Conservation (phyloP, 1,140 invertebrate genomes). For the Platorchestia sp. region DNA sequence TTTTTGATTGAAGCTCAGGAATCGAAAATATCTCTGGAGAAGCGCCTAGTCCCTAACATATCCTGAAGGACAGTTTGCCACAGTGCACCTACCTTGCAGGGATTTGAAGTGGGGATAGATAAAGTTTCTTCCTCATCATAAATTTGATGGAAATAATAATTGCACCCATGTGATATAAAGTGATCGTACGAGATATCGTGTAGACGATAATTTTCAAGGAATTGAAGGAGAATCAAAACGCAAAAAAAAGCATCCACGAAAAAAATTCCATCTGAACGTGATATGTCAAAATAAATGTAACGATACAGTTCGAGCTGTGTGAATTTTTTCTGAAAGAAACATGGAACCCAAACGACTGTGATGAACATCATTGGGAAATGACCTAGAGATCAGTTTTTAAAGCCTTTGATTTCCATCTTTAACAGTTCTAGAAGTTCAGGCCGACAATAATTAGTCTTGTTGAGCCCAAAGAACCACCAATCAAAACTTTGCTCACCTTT, state of each 20-base stretch:
- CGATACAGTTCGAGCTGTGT: background rate
- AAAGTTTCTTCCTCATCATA: no score
- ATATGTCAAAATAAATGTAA: background rate
- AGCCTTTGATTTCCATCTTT: background rate
- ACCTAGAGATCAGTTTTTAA: background rate
- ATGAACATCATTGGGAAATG: background rate
- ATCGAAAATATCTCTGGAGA: background rate
- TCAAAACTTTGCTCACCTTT: conserved; percentile 34
- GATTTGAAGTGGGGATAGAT: background rate
- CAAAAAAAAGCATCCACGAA: background rate
- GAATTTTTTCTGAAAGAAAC: background rate
- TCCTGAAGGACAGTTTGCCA: background rate
- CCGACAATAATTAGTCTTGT: conserved; percentile 12
- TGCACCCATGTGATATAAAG: background rate
- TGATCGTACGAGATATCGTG: background rate
- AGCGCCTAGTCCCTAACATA: background rate
- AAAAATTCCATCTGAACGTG: background rate
- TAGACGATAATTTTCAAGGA: background rate
- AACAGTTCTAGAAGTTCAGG: background rate
- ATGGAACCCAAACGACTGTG: background rate
- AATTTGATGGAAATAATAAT: background rate
- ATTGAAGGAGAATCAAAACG: background rate
- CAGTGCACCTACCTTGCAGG: background rate
- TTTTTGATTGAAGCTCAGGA: no score
- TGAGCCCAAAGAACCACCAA: conserved; percentile 16